Evolutionary conservation across 2,888 invertebrate genomes (phyloP).

Genomic region (Pachliopta kotzebuea): DNA sequence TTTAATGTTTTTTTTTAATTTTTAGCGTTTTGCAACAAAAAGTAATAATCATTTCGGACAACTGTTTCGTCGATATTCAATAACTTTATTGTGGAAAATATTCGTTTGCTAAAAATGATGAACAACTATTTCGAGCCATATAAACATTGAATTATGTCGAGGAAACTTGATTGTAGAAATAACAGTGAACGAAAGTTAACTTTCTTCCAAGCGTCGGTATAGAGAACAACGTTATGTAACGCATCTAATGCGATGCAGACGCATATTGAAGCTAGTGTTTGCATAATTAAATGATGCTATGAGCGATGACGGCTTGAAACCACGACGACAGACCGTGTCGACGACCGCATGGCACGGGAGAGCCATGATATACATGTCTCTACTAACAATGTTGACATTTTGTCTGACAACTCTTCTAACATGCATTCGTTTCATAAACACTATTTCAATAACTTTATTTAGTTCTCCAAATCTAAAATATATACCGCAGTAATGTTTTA

Average conservation of each 20-base stretch:
- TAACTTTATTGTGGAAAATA: no score
- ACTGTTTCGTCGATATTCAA: no score
- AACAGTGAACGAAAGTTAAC: conserved; percentile 29
- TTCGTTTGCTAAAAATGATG: background rate
- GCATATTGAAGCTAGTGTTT: conserved; percentile 29
- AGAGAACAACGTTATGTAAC: conserved; percentile 26
- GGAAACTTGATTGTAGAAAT: conserved; percentile 27
- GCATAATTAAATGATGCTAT: conserved; percentile 29
- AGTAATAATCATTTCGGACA: no score
- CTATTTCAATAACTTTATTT: background rate
- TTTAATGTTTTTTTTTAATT: no score
- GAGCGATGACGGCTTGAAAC: conserved; percentile 20
- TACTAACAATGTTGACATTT: background rate
- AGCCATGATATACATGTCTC: background rate
- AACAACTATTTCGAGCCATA: conserved; percentile 7
- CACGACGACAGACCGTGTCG: conserved; percentile 6
- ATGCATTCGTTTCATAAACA: background rate
- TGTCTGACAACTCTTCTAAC: background rate
- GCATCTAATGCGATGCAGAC: conserved; percentile 28
- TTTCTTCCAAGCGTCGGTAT: conserved; percentile 28
- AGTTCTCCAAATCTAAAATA: background rate
- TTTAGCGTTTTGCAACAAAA: no score
- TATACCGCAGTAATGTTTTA: background rate
- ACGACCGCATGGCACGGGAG: background rate
- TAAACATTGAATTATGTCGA: conserved; percentile 12